Evolutionary conservation across 2,888 invertebrate species (phyloP), one percentile per base, ranked within the genome.

Genomic region (Bugulina stolonifera): DNA sequence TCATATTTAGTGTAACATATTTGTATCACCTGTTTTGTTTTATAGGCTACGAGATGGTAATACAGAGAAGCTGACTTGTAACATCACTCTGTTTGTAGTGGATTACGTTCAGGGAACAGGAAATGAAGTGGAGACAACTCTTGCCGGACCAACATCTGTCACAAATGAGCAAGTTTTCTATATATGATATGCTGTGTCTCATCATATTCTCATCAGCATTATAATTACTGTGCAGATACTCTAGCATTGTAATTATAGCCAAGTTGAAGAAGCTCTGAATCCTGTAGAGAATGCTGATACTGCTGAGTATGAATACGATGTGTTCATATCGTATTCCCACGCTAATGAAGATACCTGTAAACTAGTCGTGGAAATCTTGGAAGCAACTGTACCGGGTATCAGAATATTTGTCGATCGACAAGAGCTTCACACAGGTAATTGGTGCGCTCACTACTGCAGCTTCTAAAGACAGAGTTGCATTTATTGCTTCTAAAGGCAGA

Each of bases 251-350:
- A n/a, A n/a, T n/a, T n/a, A n/a, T n/a, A n/a, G n/a, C n/a, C n/a
- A n/a, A n/a, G n/a, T n/a, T n/a, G n/a, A n/a, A n/a, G n/a, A n/a
- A n/a, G n/a, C n/a, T n/a, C n/a, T n/a, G n/a, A n/a, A n/a, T n/a
- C n/a, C n/a, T n/a, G n/a, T n/a, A n/a, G 43, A 43, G 18, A 18
- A 43, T 10, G 43, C 43, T 10, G 5, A 5, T 10, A 18, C 10
- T 43, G 5, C 43, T 18, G 18, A 43, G 10, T 43, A 43, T 43
- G 27, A 54, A 0, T 82, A 80, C 74, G 83, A 82, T 76, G 77
- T 83, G 14, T 82, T 82, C 75, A 78, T 83, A 10, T 83, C 83
- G 0, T 83, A 83, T 73, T 77, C 79, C 1, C 82, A 82, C 73
- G 77, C 76, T 69, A 76, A 77, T 69, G 74, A 78, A 1, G 72